Evolutionary conservation across 2,113 vertebrate genomes (phyloP).

Genomic region (Nyctereutes procyonoides): DNA sequence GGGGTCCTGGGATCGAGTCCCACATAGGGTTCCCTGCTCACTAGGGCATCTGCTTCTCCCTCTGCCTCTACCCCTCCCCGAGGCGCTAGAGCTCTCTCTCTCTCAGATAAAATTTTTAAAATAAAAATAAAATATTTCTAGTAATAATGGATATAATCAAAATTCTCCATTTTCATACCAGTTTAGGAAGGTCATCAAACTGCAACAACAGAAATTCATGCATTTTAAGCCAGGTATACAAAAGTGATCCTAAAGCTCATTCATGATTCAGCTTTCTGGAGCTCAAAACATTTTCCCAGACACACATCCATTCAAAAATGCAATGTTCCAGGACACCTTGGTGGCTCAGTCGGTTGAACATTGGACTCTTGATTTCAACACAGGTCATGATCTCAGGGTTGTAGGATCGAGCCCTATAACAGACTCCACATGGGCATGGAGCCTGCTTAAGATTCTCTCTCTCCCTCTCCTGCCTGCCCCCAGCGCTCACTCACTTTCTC

Average conservation of each 20-base stretch:
- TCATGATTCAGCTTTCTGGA: neutral
- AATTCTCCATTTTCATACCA: neutral
- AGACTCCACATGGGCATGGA: neutral
- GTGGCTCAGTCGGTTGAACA: neutral
- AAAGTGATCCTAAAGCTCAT: neutral
- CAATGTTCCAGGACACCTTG: neutral
- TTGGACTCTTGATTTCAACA: neutral
- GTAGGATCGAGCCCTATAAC: neutral
- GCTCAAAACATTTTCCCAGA: neutral
- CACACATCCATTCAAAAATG: neutral
- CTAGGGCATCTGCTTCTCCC: no score
- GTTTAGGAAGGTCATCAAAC: neutral
- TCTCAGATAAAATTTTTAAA: no score
- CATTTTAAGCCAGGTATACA: neutral
- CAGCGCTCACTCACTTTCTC: neutral
- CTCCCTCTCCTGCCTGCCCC: neutral
- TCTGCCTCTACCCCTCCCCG: no score
- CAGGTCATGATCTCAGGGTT: neutral
- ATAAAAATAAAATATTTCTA: neutral
- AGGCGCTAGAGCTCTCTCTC: no score
- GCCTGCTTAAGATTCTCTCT: neutral
- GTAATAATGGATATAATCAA: neutral
- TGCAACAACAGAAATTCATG: neutral
- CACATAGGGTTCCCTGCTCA: no score
- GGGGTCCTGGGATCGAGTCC: no score